Evolutionary conservation across 2,797 vertebrate species (phyloP).

Genomic region (Tolypeutes matacus): DNA sequence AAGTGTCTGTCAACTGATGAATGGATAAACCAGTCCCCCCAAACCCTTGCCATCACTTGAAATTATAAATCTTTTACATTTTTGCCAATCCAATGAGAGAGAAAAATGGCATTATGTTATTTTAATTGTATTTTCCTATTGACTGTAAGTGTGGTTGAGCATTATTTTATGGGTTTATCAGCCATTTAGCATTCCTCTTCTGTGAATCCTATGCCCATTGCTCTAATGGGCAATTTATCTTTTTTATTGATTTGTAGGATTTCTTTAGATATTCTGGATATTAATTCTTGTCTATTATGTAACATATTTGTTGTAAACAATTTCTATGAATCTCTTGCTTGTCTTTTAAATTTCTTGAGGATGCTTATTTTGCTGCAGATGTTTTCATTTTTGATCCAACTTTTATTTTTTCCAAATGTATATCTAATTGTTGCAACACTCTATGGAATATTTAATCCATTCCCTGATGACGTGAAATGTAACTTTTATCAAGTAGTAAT

Average conservation of each 20-base stretch:
- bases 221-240: not conserved
- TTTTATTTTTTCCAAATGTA: slow-evolving; percentile 1
- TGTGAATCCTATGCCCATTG: not conserved
- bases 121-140: not conserved
- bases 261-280: not conserved
- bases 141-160: not conserved
- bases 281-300: slow-evolving; percentile 18
- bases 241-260: slow-evolving; percentile 2
- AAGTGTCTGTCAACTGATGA: too few species aligned
- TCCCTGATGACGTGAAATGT: not conserved
- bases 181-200: not conserved
- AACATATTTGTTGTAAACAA: not conserved
- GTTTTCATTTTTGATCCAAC: not conserved
- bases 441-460: not conserved
- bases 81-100: not conserved
- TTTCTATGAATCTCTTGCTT: not conserved
- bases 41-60: not conserved
- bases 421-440: not conserved
- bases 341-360: slow-evolving; percentile 7
- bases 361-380: not conserved
- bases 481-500: not conserved
- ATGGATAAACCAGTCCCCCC: too few species aligned
- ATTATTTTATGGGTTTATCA: not conserved
- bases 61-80: not conserved
- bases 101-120: not conserved